Evolutionary conservation across 2,888 invertebrate genomes (phyloP), one percentile per base, ranked within the genome.

Genomic region (Bombylius discolor): DNA sequence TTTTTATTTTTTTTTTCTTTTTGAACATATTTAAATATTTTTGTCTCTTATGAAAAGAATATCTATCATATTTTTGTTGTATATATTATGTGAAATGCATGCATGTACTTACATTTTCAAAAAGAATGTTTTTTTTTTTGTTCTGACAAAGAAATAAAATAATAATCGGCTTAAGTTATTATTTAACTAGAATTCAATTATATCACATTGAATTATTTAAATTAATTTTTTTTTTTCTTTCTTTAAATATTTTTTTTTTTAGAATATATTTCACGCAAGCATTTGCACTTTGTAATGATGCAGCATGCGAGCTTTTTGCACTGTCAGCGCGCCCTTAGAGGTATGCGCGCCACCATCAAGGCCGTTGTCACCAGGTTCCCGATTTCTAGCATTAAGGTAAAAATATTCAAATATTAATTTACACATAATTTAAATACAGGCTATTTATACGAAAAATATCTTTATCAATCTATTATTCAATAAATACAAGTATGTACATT

Each of bases 321-420:
- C 84, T 81, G 84, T 85, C 81, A 85, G 84, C 83, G 82, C 82
- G 79, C 84, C 84, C 78, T 77, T 84, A 81, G 84, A 83, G 82
- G 84, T 84, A 78, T 85, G 84, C 79, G 80, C 79, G 77, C 81
- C 81, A 75, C 79, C 73, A 69, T 70, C 74, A 69, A 71, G 73
- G 69, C 73, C 73, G 66, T 76, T 79, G 68, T 79, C 80, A 69
- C 78, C 79, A 68, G 77, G 78, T 70, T 79, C 79, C 69, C 77
- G 80, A 68, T 80, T 80, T 71, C 73, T 79, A 72, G 80, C 80
- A 68, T 77, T 80, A 67, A 72, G 72, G 74, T 74, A 60, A 64
- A 65, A 61, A 31, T 36, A 34, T 14, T 47, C 7, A 39, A 47
- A 47, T n/a, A 42, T 9, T 23, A 12, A 44, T 44, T 9, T 36